Base-by-base conservation (phyloP, 2,113 vertebrate species). In the Platanista minor region DNA sequence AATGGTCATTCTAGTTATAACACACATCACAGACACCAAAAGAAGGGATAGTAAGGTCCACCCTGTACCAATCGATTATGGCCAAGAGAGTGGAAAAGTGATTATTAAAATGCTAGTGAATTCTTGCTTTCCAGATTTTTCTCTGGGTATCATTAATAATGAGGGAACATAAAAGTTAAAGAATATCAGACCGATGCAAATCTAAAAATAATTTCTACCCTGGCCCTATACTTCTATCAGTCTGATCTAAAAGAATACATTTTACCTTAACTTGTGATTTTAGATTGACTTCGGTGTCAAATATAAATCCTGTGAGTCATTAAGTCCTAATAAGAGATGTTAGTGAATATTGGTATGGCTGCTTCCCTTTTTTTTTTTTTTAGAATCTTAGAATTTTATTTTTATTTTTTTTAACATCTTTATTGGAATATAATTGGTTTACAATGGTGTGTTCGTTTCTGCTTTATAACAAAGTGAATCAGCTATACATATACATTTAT, bases 281-380 rank as follows among this genome's bases (percentile, higher is more conserved):
- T 91, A 94, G 89, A 91, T 93, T n/a, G 92, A 77, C 57, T 87
- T 89, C 84, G 82, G 36, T 69, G n/a, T 92, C 72, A 89, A 96
- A 88, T 84, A 96, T 86, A 92, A 97, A 93, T 80, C 59, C 93
- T 95, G 49, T 89, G 90, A 85, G 81, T 96, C 67, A 20, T 96
- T 97, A 96, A 92, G 54, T 75, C 31, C 33, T 83, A 64, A 80
- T 21, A 96, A 81, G 96, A 98, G 91, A 98, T 97, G 54, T 93
- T 92, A 97, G 95, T 97, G 96, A 97, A 96, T 96, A 90, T 87
- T 97, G 90, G 96, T 90, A 97, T 59, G 29, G 62, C 43, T 97
- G 59, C 95, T 98, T 93, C 83, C 97, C 96, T 98, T 18, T 52
- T 52, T 17, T 52, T 52, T 52, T 49, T 17, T 52, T 52, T 52